A percentile compares a stretch with the other conserved stretches of the same genome.
These are phyloP conservation scores for Nannospalax galili DNA, from an alignment of 2,113 vertebrate species.

Conservation along the genomic window DNA sequence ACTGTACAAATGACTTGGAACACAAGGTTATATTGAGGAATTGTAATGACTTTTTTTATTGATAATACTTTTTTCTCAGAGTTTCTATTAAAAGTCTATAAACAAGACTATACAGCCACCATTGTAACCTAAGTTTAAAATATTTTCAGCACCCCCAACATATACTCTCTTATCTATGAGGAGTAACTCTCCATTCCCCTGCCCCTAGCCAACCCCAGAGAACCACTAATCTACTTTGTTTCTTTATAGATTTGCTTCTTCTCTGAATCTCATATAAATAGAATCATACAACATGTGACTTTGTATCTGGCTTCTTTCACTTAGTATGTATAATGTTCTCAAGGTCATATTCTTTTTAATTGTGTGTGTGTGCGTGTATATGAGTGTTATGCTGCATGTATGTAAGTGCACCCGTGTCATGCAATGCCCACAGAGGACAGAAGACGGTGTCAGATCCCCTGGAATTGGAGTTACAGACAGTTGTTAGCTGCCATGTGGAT, in stretches of 20 bases:
- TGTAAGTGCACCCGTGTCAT: too few species aligned
- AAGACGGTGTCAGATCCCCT: too few species aligned
- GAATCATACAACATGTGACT: not conserved
- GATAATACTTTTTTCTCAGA: not conserved
- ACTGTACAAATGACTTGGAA: not conserved
- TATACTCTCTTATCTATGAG: not conserved
- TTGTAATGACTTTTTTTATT: not conserved
- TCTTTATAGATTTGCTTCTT: not conserved
- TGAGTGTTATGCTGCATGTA: too few species aligned
- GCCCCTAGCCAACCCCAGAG: not conserved
- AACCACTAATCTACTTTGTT: not conserved
- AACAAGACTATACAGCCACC: not conserved
- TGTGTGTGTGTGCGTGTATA: too few species aligned
- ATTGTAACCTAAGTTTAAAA: not conserved
- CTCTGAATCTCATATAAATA: not conserved
- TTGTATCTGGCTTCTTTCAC: not conserved
- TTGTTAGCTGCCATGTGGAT: too few species aligned
- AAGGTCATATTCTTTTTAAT: not conserved
- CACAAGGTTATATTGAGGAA: not conserved
- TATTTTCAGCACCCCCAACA: not conserved
- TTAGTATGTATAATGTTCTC: not conserved
- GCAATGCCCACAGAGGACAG: too few species aligned
- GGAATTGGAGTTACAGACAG: too few species aligned
- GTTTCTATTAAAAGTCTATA: not conserved
- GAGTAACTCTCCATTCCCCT: not conserved